phyloP scores from a whole-genome alignment of 2,888 invertebrate genomes.

The Patella pellucida region DNA sequence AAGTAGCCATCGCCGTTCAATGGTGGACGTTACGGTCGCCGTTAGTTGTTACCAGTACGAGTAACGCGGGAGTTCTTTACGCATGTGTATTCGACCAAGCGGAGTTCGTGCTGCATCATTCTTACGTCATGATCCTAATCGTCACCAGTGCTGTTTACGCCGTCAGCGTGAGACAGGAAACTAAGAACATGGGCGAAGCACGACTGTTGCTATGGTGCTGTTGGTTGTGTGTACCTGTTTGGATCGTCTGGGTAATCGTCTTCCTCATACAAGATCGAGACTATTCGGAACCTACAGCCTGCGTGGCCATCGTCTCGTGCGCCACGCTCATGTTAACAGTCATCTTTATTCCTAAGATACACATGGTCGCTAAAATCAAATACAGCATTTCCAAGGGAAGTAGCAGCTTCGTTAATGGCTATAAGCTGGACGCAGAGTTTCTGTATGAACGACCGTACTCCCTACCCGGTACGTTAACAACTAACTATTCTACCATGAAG shows the following conservation, averaged over 20 bases:
- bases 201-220: conserved; percentile 90
- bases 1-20: conserved; percentile 68
- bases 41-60: conserved; percentile 37
- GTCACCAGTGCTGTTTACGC: conserved; percentile 87
- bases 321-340: conserved; percentile 88
- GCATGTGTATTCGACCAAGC: conserved; percentile 51
- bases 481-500: conserved; percentile 45
- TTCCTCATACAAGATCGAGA: conserved; percentile 53
- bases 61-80: conserved; percentile 29
- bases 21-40: conserved; percentile 65
- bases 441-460: conserved; percentile 61
- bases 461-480: conserved; percentile 53
- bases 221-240: conserved; percentile 84
- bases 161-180: conserved; percentile 84
- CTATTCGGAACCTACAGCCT: conserved; percentile 78
- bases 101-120: conserved; percentile 78
- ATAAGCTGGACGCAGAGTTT: conserved; percentile 59
- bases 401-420: conserved; percentile 49
- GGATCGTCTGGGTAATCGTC: conserved; percentile 77
- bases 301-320: conserved; percentile 87
- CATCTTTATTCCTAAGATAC: conserved; percentile 91
- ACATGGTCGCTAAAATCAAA: conserved; percentile 52
- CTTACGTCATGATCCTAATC: conserved; percentile 86
- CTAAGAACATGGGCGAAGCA: conserved; percentile 93
- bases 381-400: conserved; percentile 51